Evolutionary conservation across 2,888 invertebrate species (phyloP).

Genomic region (Agrochola circellaris): DNA sequence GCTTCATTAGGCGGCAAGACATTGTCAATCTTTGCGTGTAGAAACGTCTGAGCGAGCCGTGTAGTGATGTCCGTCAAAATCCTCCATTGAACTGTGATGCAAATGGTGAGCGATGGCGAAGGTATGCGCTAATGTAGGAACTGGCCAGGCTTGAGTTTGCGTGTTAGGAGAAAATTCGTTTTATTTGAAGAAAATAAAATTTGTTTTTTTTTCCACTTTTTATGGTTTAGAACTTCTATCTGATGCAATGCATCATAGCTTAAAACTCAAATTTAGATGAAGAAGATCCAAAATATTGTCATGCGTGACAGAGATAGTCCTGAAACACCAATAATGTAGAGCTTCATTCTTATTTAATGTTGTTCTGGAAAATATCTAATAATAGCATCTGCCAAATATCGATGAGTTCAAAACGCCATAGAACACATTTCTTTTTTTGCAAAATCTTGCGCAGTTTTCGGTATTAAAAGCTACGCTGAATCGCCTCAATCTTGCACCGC

Average conservation of each 20-base stretch:
- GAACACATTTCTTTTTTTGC: neutral
- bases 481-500: constrained; percentile 73
- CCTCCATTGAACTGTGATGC: constrained; percentile 74
- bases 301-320: neutral
- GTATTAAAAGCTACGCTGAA: constrained; percentile 43
- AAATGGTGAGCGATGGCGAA: constrained; percentile 72
- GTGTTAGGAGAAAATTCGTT: constrained; percentile 16
- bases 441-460: constrained; percentile 19
- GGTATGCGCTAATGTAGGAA: constrained; percentile 64
- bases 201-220: neutral
- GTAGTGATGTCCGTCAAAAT: constrained; percentile 82
- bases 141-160: constrained; percentile 29
- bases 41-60: constrained; percentile 73
- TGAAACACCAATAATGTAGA: neutral
- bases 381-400: neutral
- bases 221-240: too few species aligned
- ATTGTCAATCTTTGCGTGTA: constrained; percentile 83
- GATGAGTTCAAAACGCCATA: neutral
- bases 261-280: neutral
- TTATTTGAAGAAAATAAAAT: neutral
- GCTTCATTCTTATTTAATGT: neutral
- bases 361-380: neutral
- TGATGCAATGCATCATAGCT: neutral
- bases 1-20: constrained; percentile 82
- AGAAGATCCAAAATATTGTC: neutral